phyloP scores from a whole-genome alignment of 2,113 vertebrate species.

The Ursus arctos region DNA sequence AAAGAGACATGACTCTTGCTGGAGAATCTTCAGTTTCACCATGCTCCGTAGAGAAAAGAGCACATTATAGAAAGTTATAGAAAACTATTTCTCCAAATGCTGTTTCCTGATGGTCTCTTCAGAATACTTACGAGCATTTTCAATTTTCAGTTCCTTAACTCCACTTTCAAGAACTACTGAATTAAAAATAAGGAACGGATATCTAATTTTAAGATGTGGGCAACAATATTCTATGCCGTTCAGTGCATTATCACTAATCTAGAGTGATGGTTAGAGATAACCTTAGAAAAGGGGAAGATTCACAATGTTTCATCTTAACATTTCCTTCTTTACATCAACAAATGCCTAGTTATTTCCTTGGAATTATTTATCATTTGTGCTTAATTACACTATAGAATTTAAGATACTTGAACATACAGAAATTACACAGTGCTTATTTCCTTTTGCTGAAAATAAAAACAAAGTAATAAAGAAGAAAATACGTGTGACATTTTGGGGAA shows the following conservation, averaged over 20 bases:
- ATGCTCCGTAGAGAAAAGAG: not conserved
- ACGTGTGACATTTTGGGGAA: not conserved
- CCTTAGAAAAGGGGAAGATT: not conserved
- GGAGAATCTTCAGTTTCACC: too few relatives aligned
- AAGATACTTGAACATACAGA: not conserved
- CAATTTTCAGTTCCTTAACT: not conserved
- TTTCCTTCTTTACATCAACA: not conserved
- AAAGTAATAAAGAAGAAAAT: not conserved
- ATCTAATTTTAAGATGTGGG: not conserved
- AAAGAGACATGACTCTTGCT: not conserved
- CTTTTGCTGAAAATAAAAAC: not conserved
- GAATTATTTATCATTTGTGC: not conserved
- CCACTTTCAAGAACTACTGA: not conserved
- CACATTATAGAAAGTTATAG: not conserved
- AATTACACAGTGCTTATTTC: not conserved
- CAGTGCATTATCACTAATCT: not conserved
- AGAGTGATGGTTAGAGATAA: not conserved
- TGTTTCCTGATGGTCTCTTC: not conserved
- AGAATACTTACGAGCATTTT: not conserved
- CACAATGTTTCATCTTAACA: not conserved
- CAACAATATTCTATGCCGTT: not conserved
- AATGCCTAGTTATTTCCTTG: not conserved
- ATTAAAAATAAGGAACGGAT: not conserved
- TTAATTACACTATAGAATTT: not conserved
- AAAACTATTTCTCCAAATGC: not conserved